Conservation (phyloP, 2,888 invertebrate species). For the Epirrhoe tristata region DNA sequence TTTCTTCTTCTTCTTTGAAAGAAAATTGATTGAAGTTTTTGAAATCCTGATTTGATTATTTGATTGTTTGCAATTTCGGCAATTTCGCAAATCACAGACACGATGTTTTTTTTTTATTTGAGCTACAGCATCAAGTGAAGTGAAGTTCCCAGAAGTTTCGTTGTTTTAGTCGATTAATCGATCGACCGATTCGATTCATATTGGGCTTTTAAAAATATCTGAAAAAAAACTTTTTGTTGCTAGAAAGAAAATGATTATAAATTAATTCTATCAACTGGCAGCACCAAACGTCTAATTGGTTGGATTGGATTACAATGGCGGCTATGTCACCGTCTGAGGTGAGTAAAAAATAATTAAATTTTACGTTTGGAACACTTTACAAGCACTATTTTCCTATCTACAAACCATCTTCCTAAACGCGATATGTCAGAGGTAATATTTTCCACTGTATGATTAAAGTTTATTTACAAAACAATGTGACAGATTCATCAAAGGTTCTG, state of each 20-base stretch:
- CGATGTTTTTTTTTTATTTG: too few species aligned
- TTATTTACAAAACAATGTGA: conserved; percentile 30
- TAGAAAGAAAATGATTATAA: too few species aligned
- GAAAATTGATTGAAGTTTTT: neutral
- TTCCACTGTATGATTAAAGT: neutral
- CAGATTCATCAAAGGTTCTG: conserved; percentile 10
- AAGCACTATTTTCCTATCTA: conserved; percentile 5
- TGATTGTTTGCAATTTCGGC: neutral
- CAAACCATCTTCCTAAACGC: conserved; percentile 3
- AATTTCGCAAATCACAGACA: neutral
- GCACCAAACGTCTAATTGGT: conserved; percentile 76
- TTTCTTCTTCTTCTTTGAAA: neutral
- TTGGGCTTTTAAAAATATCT: too few species aligned
- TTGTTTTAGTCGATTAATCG: neutral
- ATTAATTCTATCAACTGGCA: too few species aligned
- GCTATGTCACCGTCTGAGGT: conserved; percentile 91
- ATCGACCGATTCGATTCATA: too few species aligned
- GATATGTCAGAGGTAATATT: conserved; percentile 27
- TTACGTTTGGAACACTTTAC: conserved; percentile 16
- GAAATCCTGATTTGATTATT: neutral
- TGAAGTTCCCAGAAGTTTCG: neutral
- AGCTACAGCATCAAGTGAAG: too few species aligned
- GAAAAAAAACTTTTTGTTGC: neutral
- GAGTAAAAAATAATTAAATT: conserved; percentile 75
- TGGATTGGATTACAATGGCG: conserved; percentile 89